Evolutionary conservation across 2,888 invertebrate genomes (phyloP).

Genomic region (Pteria penguin): DNA sequence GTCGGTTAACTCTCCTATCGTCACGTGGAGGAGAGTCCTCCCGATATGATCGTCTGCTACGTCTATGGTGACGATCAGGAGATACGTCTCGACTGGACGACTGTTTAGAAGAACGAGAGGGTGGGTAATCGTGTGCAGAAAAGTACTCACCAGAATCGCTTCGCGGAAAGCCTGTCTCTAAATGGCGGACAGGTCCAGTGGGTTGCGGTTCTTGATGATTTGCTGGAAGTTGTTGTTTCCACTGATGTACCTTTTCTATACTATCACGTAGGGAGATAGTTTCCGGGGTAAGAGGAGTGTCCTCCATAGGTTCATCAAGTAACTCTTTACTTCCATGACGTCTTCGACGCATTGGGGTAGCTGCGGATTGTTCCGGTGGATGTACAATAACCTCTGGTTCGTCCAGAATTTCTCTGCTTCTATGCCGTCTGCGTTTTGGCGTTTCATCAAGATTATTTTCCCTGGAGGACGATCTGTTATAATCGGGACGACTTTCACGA

Average conservation of each 20-base stretch:
- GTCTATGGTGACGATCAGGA: conserved; percentile 38
- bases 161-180: conserved; percentile 57
- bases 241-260: conserved; percentile 78
- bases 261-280: conserved; percentile 75
- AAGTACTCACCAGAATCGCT: conserved; percentile 65
- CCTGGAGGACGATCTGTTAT: conserved; percentile 70
- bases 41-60: conserved; percentile 17
- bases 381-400: conserved; percentile 37
- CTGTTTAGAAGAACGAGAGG: conserved; percentile 31
- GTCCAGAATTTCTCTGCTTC: conserved; percentile 69
- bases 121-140: conserved; percentile 58
- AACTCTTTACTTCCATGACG: conserved; percentile 69
- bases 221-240: conserved; percentile 75
- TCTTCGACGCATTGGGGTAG: conserved; percentile 35
- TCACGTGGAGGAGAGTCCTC: conserved; percentile 52
- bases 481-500: conserved; percentile 46
- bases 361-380: conserved; percentile 28
- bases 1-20: conserved; percentile 40
- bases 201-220: conserved; percentile 52
- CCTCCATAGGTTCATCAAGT: conserved; percentile 57
- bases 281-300: conserved; percentile 72
- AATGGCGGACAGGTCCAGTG: conserved; percentile 43
- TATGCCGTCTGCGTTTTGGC: conserved; percentile 63
- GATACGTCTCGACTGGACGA: conserved; percentile 42
- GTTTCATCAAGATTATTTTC: conserved; percentile 70